Evolutionary conservation across 2,113 vertebrate genomes (phyloP), one percentile per base, ranked within the genome.

Genomic region (Ovis canadensis): DNA sequence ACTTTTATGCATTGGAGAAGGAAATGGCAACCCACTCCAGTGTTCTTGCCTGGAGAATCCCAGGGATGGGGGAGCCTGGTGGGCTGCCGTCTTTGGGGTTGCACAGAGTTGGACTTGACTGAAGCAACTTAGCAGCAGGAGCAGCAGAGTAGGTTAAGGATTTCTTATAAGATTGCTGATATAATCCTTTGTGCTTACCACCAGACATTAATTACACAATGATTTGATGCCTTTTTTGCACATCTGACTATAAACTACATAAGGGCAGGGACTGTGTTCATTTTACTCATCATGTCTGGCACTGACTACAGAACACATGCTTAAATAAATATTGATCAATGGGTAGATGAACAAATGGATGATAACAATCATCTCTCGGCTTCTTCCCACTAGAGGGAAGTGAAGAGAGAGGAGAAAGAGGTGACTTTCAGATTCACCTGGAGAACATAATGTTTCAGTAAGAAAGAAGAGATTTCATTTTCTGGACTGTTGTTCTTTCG

Each of bases 381-480:
- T 92, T 92, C 12, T 93, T 33, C 36, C 64, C 40, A 17, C 13
- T 82, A 8, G 77, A 85, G 45, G 57, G 43, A 50, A 77, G 52
- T 78, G 31, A 78, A 88, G 85, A 91, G 23, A 7, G 83, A 62
- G 74, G 40, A 89, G 17, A 85, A 60, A 84, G 62, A 59, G 52
- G 21, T 59, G 84, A 78, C 62, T 90, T 92, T 91, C 6, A 43
- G 7, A 88, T 89, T 96, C 43, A 80, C 33, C 29, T 45, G 1
- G 27, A 59, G 88, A 95, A 40, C 15, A 52, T 45, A 50, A 67
- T 62, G 23, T 96, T 96, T 98, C 67, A 82, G 15, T 88, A 64
- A 93, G 80, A 82, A 92, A 83, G 57, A 91, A 80, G 52, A 97
- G 25, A 60, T 19, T 95, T 96, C 48, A 84, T 36, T 93, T 96